phyloP scores from a whole-genome alignment of 2,113 vertebrate species.

The Tamias sibiricus region DNA sequence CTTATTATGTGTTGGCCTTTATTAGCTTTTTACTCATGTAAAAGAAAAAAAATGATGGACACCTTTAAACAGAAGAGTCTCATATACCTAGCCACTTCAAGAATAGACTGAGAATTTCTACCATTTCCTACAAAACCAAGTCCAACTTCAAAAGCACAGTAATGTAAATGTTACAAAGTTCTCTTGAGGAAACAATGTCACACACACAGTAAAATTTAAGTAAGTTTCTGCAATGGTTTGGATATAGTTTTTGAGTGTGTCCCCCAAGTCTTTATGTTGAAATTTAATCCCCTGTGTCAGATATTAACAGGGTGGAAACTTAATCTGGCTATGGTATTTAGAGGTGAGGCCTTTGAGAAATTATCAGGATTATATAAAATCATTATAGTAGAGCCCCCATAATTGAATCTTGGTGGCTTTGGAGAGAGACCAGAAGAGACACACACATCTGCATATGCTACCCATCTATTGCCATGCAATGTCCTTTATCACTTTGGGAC shows the following conservation, averaged over 20 bases:
- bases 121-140: neutral
- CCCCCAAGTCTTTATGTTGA: neutral
- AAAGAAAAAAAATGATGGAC: neutral
- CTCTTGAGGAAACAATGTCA: neutral
- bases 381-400: neutral
- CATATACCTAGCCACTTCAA: neutral
- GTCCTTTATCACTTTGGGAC: too few species aligned
- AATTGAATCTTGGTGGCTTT: neutral
- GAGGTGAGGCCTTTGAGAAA: neutral
- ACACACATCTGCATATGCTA: neutral
- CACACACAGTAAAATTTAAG: neutral
- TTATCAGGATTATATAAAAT: neutral
- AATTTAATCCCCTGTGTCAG: neutral
- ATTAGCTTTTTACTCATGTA: neutral
- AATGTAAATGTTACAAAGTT: neutral
- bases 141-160: constrained; percentile 13
- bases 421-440: neutral
- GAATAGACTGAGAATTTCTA: neutral
- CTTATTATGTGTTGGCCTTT: neutral
- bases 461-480: neutral
- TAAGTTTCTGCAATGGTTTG: neutral
- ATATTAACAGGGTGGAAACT: neutral
- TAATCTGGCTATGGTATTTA: neutral
- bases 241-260: neutral
- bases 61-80: neutral